phyloP scores from a whole-genome alignment of 2,113 vertebrate species.

The Rhagologus leucostigma region DNA sequence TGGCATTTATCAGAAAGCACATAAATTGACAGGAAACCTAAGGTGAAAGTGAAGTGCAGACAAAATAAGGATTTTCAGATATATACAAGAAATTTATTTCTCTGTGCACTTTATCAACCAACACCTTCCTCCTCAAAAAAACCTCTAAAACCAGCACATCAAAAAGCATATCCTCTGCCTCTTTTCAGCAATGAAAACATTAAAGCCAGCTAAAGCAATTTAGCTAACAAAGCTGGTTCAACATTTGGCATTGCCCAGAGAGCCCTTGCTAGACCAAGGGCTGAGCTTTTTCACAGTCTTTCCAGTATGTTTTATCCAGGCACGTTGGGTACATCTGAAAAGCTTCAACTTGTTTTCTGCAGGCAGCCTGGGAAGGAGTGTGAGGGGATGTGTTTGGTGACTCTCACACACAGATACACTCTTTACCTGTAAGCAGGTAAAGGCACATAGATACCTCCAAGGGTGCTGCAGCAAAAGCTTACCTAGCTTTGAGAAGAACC shows the following conservation, averaged over 20 bases:
- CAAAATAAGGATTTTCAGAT: neutral
- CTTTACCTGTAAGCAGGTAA: neutral
- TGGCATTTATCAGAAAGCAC: neutral
- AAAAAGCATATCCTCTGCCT: neutral
- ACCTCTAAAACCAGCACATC: neutral
- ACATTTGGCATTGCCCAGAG: neutral
- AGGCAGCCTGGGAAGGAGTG: neutral
- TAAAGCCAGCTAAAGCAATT: neutral
- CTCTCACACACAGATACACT: neutral
- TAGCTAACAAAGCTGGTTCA: neutral
- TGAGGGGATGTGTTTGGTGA: rapidly evolving
- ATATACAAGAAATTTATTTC: neutral
- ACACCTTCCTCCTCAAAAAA: neutral
- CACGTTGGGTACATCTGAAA: neutral
- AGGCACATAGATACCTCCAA: neutral
- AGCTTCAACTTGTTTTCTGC: neutral
- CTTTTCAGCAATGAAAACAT: neutral
- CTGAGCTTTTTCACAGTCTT: neutral
- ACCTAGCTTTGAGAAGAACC: neutral
- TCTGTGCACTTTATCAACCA: neutral
- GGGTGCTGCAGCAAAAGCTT: neutral
- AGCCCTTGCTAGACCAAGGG: neutral
- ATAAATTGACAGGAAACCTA: conserved; percentile 4
- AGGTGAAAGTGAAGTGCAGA: neutral
- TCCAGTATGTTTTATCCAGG: neutral